Evolutionary conservation across 2,113 vertebrate species (phyloP).

Genomic region (Sebastes fasciatus): DNA sequence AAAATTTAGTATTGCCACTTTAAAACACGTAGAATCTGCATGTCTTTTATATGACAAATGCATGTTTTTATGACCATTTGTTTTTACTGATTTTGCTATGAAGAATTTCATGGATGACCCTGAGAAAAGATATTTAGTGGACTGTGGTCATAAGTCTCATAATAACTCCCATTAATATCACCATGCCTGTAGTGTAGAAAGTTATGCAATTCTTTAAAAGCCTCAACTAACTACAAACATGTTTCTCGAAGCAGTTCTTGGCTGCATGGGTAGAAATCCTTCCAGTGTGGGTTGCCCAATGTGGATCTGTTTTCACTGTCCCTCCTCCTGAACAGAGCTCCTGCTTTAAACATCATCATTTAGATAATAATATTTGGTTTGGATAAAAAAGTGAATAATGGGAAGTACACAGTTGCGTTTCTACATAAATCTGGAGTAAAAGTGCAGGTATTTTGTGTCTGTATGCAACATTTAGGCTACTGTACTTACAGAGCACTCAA

Average conservation of each 20-base stretch:
- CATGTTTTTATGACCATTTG: not conserved
- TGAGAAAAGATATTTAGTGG: not conserved
- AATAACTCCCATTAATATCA: not conserved
- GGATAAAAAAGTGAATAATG: not conserved
- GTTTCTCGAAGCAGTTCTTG: not conserved
- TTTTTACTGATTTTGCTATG: too few species aligned
- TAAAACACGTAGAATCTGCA: not conserved
- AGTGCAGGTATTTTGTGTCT: not conserved
- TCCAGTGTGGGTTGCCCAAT: not conserved
- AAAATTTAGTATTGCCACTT: not conserved
- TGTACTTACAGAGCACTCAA: not conserved
- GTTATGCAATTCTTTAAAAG: conserved; percentile 13
- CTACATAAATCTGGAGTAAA: not conserved
- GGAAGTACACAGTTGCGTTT: not conserved
- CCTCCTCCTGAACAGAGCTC: not conserved
- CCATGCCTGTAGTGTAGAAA: not conserved
- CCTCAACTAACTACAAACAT: not conserved
- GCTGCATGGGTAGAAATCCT: not conserved
- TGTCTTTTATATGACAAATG: not conserved
- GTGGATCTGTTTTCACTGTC: not conserved
- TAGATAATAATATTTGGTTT: not conserved
- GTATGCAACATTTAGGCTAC: not conserved
- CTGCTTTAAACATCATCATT: not conserved
- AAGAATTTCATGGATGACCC: not conserved
- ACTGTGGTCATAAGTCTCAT: not conserved